Evolutionary conservation across 2,113 vertebrate species (phyloP).

Genomic region (Syngnathus floridae): DNA sequence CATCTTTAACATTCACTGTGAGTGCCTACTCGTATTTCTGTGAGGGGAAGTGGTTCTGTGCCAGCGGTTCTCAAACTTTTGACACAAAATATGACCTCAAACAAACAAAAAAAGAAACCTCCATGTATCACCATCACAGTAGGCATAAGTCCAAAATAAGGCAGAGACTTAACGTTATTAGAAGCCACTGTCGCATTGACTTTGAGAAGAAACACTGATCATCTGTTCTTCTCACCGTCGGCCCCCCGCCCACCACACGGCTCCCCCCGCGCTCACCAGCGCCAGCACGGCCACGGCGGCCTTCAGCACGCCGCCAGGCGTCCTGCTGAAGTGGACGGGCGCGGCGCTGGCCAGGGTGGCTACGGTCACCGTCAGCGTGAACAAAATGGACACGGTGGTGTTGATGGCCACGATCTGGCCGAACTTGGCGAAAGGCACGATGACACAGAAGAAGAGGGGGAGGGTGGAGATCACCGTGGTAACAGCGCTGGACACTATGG

Average conservation of each 20-base stretch:
- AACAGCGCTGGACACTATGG: slow-evolving; percentile 89
- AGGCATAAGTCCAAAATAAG: neutral
- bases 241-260: slow-evolving; percentile 73
- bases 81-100: neutral
- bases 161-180: neutral
- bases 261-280: slow-evolving; percentile 62
- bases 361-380: slow-evolving; percentile 87
- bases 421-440: slow-evolving; percentile 95
- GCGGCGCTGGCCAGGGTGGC: slow-evolving; percentile 83
- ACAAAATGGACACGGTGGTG: slow-evolving; percentile 85
- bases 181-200: neutral
- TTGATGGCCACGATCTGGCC: slow-evolving; percentile 97
- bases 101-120: neutral
- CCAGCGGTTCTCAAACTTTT: neutral
- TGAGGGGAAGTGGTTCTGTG: neutral
- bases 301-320: slow-evolving; percentile 83
- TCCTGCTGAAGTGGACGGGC: slow-evolving; percentile 79
- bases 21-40: neutral
- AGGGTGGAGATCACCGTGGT: slow-evolving; percentile 90
- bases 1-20: neutral
- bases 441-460: slow-evolving; percentile 95
- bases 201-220: neutral
- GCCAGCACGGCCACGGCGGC: slow-evolving; percentile 74
- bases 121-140: neutral
- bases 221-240: slow-evolving; percentile 3